A percentile compares a stretch with the other conserved stretches of the same genome.
Evolutionary conservation across 2,113 vertebrate genomes (phyloP).

Genomic region (Sclerurus mexicanus): DNA sequence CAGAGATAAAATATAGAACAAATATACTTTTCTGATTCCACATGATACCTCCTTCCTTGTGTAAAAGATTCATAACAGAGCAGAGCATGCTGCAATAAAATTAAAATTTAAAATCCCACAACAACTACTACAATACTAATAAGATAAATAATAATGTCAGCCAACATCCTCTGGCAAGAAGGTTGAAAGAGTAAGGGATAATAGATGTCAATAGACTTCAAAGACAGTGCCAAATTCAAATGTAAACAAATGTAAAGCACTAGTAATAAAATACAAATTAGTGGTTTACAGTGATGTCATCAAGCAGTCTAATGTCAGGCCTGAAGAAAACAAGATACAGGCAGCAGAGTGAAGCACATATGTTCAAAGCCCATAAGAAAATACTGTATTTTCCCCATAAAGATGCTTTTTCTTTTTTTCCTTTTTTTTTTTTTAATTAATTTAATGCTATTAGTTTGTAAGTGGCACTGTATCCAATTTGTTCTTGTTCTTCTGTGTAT

Average conservation of each 20-base stretch:
- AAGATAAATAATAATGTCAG: neutral
- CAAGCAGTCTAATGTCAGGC: neutral
- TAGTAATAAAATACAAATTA: neutral
- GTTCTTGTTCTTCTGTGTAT: neutral
- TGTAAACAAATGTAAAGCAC: slow-evolving; percentile 3
- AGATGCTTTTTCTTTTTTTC: neutral
- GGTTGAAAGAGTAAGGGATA: neutral
- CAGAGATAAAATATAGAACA: neutral
- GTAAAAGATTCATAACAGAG: neutral
- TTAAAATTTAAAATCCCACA: neutral
- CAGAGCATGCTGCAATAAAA: neutral
- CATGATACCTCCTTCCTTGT: neutral
- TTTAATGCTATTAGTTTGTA: neutral
- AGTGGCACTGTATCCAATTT: neutral
- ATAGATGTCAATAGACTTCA: neutral
- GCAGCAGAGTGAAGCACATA: neutral
- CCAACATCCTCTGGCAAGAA: neutral
- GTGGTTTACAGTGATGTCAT: neutral
- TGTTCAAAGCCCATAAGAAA: neutral
- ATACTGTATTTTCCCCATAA: neutral
- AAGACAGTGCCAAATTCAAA: neutral
- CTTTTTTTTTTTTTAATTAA: neutral
- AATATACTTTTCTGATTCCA: neutral
- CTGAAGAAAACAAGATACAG: neutral
- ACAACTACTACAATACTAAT: neutral